Evolutionary conservation across 1,140 invertebrate genomes (phyloP).

Genomic region (Drosophila sulfurigaster): DNA sequence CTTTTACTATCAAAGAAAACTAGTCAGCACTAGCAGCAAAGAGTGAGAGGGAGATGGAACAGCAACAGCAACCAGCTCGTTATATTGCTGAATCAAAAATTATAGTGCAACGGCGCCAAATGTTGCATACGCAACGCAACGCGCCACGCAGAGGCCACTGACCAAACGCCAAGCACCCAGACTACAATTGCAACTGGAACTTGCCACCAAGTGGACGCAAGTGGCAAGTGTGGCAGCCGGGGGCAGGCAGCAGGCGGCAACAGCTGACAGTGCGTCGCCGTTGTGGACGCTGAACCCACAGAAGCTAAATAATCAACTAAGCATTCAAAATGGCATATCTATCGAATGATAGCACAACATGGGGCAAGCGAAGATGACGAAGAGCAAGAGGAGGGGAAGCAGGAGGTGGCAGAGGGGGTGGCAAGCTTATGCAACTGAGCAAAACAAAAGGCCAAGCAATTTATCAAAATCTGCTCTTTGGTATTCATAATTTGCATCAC

Average conservation of each 20-base stretch:
- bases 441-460: slow-evolving; percentile 57
- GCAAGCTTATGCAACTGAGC: slow-evolving; percentile 46
- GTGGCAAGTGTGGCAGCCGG: too few species aligned
- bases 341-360: slow-evolving; percentile 11
- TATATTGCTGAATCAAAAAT: slow-evolving; percentile 74
- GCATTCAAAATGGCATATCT: not conserved
- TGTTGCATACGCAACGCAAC: slow-evolving; percentile 62
- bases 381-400: not conserved
- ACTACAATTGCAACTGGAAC: slow-evolving; percentile 41
- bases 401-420: not conserved
- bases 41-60: not conserved
- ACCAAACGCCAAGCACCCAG: slow-evolving; percentile 44
- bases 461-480: slow-evolving; percentile 66
- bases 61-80: slow-evolving; percentile 58
- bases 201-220: slow-evolving; percentile 14
- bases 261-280: not conserved
- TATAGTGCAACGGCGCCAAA: slow-evolving; percentile 72
- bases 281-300: slow-evolving; percentile 20
- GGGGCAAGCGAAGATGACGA: too few species aligned
- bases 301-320: slow-evolving; percentile 8
- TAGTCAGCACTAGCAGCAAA: slow-evolving; percentile 54
- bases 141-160: slow-evolving; percentile 65
- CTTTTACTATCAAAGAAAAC: slow-evolving; percentile 81
- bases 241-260: not conserved
- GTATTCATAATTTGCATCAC: slow-evolving; percentile 79